These are phyloP conservation scores for Tachina lurida DNA, from an alignment of 2,888 invertebrate species.

Conservation along the genomic window DNA sequence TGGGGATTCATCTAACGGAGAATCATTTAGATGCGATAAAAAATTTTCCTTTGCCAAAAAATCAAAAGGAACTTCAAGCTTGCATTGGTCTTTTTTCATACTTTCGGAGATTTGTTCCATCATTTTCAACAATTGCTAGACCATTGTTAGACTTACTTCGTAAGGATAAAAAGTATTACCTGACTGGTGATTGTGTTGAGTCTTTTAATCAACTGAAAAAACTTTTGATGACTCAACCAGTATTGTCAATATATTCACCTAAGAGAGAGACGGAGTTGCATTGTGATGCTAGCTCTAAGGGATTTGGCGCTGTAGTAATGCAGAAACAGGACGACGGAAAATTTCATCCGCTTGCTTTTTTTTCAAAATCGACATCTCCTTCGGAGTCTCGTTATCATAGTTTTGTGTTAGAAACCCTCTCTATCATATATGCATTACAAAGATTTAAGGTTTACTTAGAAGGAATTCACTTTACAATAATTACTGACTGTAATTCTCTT, in stretches of 20 bases:
- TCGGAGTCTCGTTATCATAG: slow-evolving; percentile 74
- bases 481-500: slow-evolving; percentile 76
- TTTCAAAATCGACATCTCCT: too few relatives aligned
- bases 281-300: slow-evolving; percentile 76
- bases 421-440: slow-evolving; percentile 75
- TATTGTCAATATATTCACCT: neutral
- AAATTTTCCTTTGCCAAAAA: neutral
- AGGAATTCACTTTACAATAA: slow-evolving; percentile 73
- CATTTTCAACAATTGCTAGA: slow-evolving; percentile 47
- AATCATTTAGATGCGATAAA: slow-evolving; percentile 18
- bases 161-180: slow-evolving; percentile 12
- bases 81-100: slow-evolving; percentile 53
- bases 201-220: slow-evolving; percentile 3
- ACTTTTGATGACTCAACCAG: neutral
- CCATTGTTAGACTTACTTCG: slow-evolving; percentile 32
- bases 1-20: slow-evolving; percentile 27
- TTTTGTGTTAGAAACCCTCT: slow-evolving; percentile 76
- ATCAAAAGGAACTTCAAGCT: slow-evolving; percentile 41
- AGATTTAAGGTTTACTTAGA: slow-evolving; percentile 61
- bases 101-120: slow-evolving; percentile 37
- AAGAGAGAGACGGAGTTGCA: slow-evolving; percentile 75
- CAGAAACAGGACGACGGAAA: slow-evolving; percentile 68
- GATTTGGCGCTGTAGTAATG: slow-evolving; percentile 76
- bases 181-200: slow-evolving; percentile 74
- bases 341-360: slow-evolving; percentile 76